phyloP scores from a whole-genome alignment of 2,888 invertebrate genomes.

The Pterobdella sp. region DNA sequence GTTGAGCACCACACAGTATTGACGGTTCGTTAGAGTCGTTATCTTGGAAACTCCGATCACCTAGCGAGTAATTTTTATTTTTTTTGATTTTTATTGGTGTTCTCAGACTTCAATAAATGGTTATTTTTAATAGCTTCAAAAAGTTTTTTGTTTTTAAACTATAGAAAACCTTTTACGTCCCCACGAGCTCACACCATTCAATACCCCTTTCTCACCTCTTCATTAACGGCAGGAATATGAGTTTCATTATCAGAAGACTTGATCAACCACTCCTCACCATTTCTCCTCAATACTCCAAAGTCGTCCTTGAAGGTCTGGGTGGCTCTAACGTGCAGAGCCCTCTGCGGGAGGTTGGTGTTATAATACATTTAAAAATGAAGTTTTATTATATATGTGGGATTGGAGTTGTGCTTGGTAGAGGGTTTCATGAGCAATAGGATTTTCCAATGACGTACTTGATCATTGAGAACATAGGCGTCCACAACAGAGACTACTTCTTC shows the following conservation, averaged over 20 bases:
- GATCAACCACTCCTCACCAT: conserved; percentile 55
- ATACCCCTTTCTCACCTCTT: conserved; percentile 45
- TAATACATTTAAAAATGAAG: neutral
- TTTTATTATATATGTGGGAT: neutral
- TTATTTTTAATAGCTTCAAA: no score
- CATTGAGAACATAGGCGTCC: conserved; percentile 54
- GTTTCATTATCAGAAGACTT: conserved; percentile 53
- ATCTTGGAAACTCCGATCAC: conserved; percentile 52
- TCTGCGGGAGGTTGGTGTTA: conserved; percentile 41
- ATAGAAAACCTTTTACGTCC: no score
- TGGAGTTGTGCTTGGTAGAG: neutral
- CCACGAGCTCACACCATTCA: neutral
- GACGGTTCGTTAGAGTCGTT: conserved; percentile 53
- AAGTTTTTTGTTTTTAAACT: no score
- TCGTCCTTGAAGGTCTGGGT: conserved; percentile 53
- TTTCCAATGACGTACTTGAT: conserved; percentile 48
- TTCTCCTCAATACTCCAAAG: conserved; percentile 50
- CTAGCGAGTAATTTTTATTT: no score
- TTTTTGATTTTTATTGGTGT: no score
- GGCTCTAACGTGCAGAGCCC: conserved; percentile 53
- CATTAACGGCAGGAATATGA: conserved; percentile 55
- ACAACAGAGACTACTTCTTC: conserved; percentile 54
- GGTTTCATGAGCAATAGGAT: neutral
- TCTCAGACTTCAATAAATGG: no score
- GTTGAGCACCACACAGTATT: conserved; percentile 54